Evolutionary conservation across 2,888 invertebrate genomes (phyloP), one percentile per base, ranked within the genome.

Genomic region (Orthosia gracilis): DNA sequence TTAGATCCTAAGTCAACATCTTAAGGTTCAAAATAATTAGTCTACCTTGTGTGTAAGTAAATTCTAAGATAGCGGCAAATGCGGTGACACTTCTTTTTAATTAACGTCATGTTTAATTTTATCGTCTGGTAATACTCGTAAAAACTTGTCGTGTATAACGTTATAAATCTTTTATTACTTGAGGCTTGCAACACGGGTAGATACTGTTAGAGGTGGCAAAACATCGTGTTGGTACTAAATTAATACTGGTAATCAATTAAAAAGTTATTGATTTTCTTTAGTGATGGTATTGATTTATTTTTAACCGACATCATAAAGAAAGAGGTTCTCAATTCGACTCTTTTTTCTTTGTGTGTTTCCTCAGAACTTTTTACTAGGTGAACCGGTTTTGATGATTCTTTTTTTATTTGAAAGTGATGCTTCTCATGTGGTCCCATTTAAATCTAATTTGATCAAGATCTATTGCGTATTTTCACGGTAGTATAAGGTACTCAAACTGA

Each of bases 81-180:
- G 54, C 23, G 18, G 62, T 26, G 58, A 64, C 59, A 78, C 31
- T 78, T 69, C 52, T 73, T 83, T 78, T 69, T 83, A 80, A 83
- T 80, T 73, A 73, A 47, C 17, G 62, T 52, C 73, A 66, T 78
- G 83, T 78, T 63, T 55, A 50, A 63, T 83, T 78, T 83, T 78
- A 80, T 78, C 68, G 55, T 47, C 58, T 47, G 58, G 59, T 83
- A 83, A 78, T 82, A 81, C 66, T 78, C 62, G 81, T 79, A 80
- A 78, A 82, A 83, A 69, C 62, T 63, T 50, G 67, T 62, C 54
- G 54, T 69, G 54, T 62, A 52, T 76, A 62, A 81, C 18, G 45
- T 75, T 54, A 76, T 69, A 76, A 82, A 76, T 82, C 26, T 79
- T 80, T 80, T 78, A 83, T 83, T 66, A 72, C 69, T 23, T 4